phyloP scores from a whole-genome alignment of 2,888 invertebrate genomes.

The Eudasyphora cyanicolor region DNA sequence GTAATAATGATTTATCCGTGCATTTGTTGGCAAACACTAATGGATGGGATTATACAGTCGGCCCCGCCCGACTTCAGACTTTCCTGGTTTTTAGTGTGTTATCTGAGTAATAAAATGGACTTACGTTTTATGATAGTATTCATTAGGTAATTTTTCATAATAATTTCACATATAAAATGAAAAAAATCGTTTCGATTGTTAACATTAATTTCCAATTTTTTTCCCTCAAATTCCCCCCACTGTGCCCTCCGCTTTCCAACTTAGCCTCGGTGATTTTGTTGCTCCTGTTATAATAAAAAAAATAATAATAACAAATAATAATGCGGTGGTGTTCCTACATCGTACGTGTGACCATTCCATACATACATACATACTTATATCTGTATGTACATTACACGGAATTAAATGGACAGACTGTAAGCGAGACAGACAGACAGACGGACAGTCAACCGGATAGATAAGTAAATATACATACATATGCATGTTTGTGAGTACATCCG shows the following conservation, averaged over 20 bases:
- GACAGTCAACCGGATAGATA: background rate
- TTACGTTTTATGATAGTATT: too few species aligned
- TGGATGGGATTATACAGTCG: too few species aligned
- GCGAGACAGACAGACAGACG: background rate
- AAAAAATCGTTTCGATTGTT: background rate
- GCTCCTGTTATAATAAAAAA: slow-evolving; percentile 17
- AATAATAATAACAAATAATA: slow-evolving; percentile 31
- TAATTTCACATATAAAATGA: too few species aligned
- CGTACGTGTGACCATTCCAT: too few species aligned
- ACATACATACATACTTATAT: background rate
- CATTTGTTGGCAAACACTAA: too few species aligned
- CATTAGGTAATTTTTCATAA: too few species aligned
- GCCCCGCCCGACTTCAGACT: too few species aligned
- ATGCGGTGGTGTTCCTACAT: slow-evolving; percentile 7
- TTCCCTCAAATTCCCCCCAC: too few species aligned
- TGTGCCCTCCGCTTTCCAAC: background rate
- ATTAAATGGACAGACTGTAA: slow-evolving; percentile 3
- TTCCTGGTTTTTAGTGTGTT: too few species aligned
- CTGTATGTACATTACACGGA: background rate
- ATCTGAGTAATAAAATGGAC: too few species aligned
- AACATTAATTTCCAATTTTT: too few species aligned
- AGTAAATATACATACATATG: background rate
- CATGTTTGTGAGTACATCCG: background rate
- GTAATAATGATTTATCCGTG: too few species aligned
- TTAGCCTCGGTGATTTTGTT: background rate